Conservation (phyloP, 2,888 invertebrate genomes). For the Oasisia sp. region DNA sequence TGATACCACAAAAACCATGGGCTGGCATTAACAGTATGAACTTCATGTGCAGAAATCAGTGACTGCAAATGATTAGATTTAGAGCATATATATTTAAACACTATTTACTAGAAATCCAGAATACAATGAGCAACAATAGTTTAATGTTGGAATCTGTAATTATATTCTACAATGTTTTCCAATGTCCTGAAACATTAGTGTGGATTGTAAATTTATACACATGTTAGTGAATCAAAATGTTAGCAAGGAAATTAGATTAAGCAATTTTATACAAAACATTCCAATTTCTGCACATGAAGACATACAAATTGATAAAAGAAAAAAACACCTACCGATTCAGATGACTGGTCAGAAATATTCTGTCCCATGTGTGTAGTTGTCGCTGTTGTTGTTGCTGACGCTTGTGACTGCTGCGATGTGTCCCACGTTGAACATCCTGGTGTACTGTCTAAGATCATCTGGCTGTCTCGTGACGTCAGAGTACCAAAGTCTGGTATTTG, state of each 20-base stretch:
- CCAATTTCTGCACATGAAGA: constrained; percentile 2
- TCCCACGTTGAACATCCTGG: background rate
- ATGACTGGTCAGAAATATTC: constrained; percentile 2
- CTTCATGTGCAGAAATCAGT: constrained; percentile 6
- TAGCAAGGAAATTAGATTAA: too few relatives aligned
- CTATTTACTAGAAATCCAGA: background rate
- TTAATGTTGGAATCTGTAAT: too few relatives aligned
- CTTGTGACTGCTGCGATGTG: constrained; percentile 5
- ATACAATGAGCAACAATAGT: background rate
- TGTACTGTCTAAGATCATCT: background rate
- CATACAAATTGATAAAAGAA: background rate
- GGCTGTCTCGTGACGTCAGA: background rate
- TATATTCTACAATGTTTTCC: too few relatives aligned
- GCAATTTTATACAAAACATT: background rate
- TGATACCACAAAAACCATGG: background rate
- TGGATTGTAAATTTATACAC: too few relatives aligned
- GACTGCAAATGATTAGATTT: background rate
- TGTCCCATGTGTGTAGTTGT: background rate
- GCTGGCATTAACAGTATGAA: background rate
- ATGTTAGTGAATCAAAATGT: too few relatives aligned
- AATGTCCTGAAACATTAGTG: too few relatives aligned
- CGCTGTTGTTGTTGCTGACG: background rate
- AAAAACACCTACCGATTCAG: background rate
- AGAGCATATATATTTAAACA: background rate
- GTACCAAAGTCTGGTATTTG: background rate